Percentiles rank a stretch among this genome's conserved stretches.
phyloP scores from a whole-genome alignment of 2,888 invertebrate genomes.

The Lottia gigantea region DNA sequence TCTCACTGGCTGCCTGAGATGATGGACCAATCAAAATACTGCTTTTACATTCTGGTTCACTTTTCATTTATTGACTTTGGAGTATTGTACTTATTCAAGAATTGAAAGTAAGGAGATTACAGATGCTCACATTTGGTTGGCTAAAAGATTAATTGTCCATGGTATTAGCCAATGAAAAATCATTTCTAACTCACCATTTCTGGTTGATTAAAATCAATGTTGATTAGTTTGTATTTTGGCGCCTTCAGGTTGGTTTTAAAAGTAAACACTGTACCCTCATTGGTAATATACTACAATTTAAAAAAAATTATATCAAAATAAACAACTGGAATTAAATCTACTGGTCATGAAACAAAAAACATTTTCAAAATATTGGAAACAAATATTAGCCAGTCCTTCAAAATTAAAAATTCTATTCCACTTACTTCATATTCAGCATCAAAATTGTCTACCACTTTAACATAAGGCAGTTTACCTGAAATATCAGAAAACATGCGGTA shows the following conservation, averaged over 20 bases:
- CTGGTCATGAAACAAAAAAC: neutral
- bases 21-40: too few relatives aligned
- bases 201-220: conserved; percentile 73
- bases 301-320: neutral
- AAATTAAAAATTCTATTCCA: too few relatives aligned
- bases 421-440: conserved; percentile 90
- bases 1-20: too few relatives aligned
- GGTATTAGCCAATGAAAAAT: too few relatives aligned
- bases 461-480: conserved; percentile 76
- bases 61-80: too few relatives aligned
- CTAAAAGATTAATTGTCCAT: too few relatives aligned
- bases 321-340: neutral
- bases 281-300: conserved; percentile 83
- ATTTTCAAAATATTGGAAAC: conserved; percentile 7
- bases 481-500: neutral
- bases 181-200: conserved; percentile 70
- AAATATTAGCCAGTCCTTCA: too few relatives aligned
- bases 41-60: too few relatives aligned
- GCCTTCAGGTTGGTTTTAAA: conserved; percentile 94
- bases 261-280: conserved; percentile 82
- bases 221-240: conserved; percentile 88
- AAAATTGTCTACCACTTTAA: conserved; percentile 86
- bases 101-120: conserved; percentile 26
- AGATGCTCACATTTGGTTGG: too few relatives aligned
- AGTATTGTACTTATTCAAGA: neutral